A percentile compares a stretch with the other conserved stretches of the same genome.
Conservation (phyloP, 2,888 invertebrate species). For the Branchipolynoe longqiensis region DNA sequence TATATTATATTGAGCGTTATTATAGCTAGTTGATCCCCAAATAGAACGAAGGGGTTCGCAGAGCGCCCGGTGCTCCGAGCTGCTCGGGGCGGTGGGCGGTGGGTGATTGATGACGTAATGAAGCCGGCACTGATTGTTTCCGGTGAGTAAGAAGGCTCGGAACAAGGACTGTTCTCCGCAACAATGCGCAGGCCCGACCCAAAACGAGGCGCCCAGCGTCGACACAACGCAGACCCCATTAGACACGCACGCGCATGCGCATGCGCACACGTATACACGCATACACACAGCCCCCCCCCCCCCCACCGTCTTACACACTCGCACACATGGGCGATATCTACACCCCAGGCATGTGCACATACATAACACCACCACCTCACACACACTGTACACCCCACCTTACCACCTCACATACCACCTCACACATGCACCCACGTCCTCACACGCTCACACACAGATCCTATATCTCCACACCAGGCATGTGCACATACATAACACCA, state of each 20-base stretch:
- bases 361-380: no score
- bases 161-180: neutral
- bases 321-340: no score
- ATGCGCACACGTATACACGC: no score
- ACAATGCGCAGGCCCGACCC: constrained; percentile 34
- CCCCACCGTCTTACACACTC: no score
- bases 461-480: no score
- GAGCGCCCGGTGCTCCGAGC: neutral
- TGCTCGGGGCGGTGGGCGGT: neutral
- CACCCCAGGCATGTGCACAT: no score
- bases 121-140: constrained; percentile 17
- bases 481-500: no score
- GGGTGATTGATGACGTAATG: constrained; percentile 45
- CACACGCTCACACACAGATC: no score
- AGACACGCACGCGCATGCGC: neutral
- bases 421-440: no score
- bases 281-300: no score
- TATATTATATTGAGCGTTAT: neutral
- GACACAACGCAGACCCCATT: constrained; percentile 51
- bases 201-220: constrained; percentile 27
- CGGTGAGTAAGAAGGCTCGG: constrained; percentile 43
- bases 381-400: no score
- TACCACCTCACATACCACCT: no score
- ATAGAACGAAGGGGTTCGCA: neutral
- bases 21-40: neutral